Base-by-base conservation (phyloP, 2,888 invertebrate genomes). In the Stenotaenia linearis region DNA sequence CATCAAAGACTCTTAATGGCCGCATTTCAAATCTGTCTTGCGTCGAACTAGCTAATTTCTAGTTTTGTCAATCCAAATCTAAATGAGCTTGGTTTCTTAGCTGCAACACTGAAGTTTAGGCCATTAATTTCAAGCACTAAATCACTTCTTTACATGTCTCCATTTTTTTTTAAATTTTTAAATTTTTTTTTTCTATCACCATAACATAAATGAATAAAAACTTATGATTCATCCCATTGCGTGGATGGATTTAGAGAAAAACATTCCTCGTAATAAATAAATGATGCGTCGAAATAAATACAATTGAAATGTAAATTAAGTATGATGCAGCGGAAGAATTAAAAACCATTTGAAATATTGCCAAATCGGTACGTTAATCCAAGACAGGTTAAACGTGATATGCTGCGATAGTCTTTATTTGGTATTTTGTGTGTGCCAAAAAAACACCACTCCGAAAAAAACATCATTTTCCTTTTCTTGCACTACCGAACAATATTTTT, bases 61-160 rank as follows among this genome's bases (percentile, higher is more conserved):
- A 35, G 23, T 32, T 35, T 37, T 75, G 76, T 32, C 25, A 32
- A 23, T 69, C 69, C 69, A 69, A 69, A 69, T 69, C 69, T 69
- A 69, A 50, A 69, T 69, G 69, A 69, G 69, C 69, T 69, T 69
- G 28, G 10, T 37, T 75, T 75, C 23, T 37, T 78, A 78, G 78
- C 78, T 78, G 78, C 78, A 78, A 25, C 78, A 78, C 30, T 78
- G 78, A 78, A 78, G 78, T 78, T 78, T 78, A 78, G 78, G 78
- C 78, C 78, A 30, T 78, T 75, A 37, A 75, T 75, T 32, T 75
- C 76, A 75, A 37, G 15, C 25, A 69, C 25, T 69, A 28, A 28
- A 69, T 25, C 69, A 28, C 10, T 25, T 25, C 30, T n/a, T 12
- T 35, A 75, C 32, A 32, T 35, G 37, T n/a, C 12, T 21, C 35